phyloP scores from a whole-genome alignment of 2,888 invertebrate species.

The Amiota minor region DNA sequence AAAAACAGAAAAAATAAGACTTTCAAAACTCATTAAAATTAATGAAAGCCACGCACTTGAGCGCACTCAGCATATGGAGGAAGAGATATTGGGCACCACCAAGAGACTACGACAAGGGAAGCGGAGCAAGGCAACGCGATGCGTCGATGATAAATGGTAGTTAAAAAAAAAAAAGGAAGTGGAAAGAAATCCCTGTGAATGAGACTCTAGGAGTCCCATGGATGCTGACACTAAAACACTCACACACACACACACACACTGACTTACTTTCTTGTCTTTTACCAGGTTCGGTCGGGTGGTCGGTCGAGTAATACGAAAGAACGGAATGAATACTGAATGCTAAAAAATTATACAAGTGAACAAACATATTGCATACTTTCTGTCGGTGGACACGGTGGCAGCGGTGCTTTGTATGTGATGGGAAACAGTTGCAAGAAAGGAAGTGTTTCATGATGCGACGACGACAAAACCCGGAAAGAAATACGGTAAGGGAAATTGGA shows the following conservation, averaged over 20 bases:
- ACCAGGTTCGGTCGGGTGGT: too few relatives aligned
- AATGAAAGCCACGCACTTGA: slow-evolving; percentile 64
- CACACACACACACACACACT: neutral
- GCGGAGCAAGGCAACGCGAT: neutral
- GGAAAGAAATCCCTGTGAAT: too few relatives aligned
- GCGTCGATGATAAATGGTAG: slow-evolving; percentile 8
- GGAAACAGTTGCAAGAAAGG: slow-evolving; percentile 39
- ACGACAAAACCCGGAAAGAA: neutral
- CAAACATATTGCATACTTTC: slow-evolving; percentile 59
- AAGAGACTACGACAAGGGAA: too few relatives aligned
- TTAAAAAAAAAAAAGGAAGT: too few relatives aligned
- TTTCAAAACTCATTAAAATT: slow-evolving; percentile 66
- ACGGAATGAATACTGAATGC: neutral
- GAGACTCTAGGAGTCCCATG: too few relatives aligned
- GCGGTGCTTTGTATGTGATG: slow-evolving; percentile 44
- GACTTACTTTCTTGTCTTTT: neutral
- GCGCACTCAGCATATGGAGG: slow-evolving; percentile 38
- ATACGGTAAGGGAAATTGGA: neutral
- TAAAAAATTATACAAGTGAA: slow-evolving; percentile 63
- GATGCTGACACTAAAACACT: neutral
- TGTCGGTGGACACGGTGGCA: neutral
- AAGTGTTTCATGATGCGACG: neutral
- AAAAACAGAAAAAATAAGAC: slow-evolving; percentile 59
- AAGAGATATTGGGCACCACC: neutral
- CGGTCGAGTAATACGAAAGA: neutral